Percentiles rank a stretch among this genome's conserved stretches.
Conservation (phyloP, 2,797 vertebrate species). For the Macropus fuliginosus region DNA sequence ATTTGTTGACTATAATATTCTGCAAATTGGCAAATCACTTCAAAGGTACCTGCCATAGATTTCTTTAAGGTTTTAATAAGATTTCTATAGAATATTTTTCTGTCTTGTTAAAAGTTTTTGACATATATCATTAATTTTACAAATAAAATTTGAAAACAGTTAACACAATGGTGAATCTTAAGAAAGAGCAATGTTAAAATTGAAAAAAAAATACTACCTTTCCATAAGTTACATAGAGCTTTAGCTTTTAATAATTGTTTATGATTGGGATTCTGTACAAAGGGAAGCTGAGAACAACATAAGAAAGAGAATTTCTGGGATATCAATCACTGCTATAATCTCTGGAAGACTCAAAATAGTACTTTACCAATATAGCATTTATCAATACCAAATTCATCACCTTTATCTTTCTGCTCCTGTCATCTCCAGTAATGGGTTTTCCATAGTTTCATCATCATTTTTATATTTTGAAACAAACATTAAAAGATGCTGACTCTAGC, state of each 20-base stretch:
- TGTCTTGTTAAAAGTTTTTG: not conserved
- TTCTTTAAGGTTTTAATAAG: no score
- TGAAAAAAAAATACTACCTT: not conserved
- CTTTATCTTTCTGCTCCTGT: not conserved
- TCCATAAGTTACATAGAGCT: not conserved
- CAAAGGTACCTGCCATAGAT: not conserved
- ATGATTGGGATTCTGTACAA: not conserved
- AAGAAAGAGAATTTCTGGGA: not conserved
- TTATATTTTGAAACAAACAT: conserved; percentile 29
- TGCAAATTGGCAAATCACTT: not conserved
- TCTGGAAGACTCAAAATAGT: conserved; percentile 12
- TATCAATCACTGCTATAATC: conserved; percentile 26
- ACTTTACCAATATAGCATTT: not conserved
- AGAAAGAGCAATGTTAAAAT: not conserved
- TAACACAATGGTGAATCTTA: not conserved
- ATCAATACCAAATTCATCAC: not conserved
- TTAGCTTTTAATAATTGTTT: not conserved
- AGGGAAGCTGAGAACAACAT: not conserved
- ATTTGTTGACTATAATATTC: not conserved
- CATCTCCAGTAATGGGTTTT: conserved; percentile 21
- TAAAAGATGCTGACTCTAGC: not conserved
- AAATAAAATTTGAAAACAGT: not conserved
- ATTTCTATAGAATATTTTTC: not conserved
- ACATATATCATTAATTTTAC: not conserved
- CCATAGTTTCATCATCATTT: not conserved